phyloP scores from a whole-genome alignment of 2,797 vertebrate genomes.

The Malurus splendens region DNA sequence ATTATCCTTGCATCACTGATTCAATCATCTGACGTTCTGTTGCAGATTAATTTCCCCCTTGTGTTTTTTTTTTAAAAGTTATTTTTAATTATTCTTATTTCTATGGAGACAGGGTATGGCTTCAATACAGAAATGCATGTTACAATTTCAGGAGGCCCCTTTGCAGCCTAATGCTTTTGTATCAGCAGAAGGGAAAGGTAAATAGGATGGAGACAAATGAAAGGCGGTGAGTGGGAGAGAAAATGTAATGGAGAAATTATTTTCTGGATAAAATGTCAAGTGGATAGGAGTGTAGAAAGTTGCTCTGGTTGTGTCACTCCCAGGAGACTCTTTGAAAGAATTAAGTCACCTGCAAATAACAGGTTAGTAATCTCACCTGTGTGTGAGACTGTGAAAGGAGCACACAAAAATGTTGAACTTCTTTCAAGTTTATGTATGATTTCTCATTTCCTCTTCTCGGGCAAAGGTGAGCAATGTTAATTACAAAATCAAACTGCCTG shows the following conservation, averaged over 20 bases:
- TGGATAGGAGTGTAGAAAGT: neutral
- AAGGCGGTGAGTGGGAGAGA: neutral
- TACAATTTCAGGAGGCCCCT: neutral
- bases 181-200: neutral
- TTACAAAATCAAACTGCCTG: neutral
- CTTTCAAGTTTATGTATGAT: neutral
- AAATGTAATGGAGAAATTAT: neutral
- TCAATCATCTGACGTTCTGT: slow-evolving; percentile 24
- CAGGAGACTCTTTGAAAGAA: neutral
- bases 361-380: neutral
- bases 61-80: neutral
- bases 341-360: neutral
- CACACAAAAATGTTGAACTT: neutral
- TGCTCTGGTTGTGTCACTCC: neutral
- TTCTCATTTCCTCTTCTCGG: neutral
- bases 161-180: neutral
- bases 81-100: neutral
- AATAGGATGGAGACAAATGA: neutral
- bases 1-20: slow-evolving; percentile 27
- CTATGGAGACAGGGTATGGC: neutral
- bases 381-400: neutral
- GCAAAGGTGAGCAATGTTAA: neutral
- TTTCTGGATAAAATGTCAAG: neutral
- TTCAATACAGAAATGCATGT: neutral
- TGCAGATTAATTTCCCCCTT: neutral